A percentile compares a stretch with the other conserved stretches of the same genome.
These are phyloP conservation scores for Lutjanus argentimaculatus DNA, from an alignment of 2,797 vertebrate species.

Conservation along the genomic window DNA sequence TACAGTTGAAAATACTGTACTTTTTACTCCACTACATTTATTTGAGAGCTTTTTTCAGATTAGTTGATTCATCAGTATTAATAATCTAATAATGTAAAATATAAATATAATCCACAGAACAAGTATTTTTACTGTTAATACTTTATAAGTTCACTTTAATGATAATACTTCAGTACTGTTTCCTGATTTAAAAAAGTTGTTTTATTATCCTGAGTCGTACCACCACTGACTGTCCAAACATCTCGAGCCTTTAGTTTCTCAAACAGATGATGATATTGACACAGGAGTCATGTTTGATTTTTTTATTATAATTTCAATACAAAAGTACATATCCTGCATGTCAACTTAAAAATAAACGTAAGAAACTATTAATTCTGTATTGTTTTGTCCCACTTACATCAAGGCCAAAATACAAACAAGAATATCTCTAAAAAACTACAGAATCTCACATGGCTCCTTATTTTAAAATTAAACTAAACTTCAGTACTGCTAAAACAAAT, in stretches of 20 bases:
- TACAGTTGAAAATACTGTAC: too few relatives aligned
- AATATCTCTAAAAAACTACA: not conserved
- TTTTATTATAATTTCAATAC: conserved; percentile 53
- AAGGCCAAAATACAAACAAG: not conserved
- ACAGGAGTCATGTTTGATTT: not conserved
- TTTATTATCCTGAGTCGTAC: too few relatives aligned
- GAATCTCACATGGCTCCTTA: not conserved
- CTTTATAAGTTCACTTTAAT: too few relatives aligned
- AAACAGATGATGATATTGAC: not conserved
- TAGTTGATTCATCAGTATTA: too few relatives aligned
- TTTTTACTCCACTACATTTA: too few relatives aligned
- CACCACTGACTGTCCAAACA: too few relatives aligned
- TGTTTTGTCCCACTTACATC: not conserved
- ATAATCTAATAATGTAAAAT: too few relatives aligned
- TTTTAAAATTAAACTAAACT: conserved; percentile 3
- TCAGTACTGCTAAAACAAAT: not conserved
- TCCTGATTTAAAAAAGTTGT: too few relatives aligned
- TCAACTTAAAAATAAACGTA: not conserved
- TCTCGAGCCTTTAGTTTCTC: not conserved
- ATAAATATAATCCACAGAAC: too few relatives aligned
- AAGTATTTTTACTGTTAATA: too few relatives aligned
- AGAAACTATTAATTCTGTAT: not conserved
- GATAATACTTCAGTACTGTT: too few relatives aligned
- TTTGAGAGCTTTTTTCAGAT: too few relatives aligned
- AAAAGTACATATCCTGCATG: not conserved